Base-by-base conservation (phyloP, 2,113 vertebrate species). In the Merops nubicus region DNA sequence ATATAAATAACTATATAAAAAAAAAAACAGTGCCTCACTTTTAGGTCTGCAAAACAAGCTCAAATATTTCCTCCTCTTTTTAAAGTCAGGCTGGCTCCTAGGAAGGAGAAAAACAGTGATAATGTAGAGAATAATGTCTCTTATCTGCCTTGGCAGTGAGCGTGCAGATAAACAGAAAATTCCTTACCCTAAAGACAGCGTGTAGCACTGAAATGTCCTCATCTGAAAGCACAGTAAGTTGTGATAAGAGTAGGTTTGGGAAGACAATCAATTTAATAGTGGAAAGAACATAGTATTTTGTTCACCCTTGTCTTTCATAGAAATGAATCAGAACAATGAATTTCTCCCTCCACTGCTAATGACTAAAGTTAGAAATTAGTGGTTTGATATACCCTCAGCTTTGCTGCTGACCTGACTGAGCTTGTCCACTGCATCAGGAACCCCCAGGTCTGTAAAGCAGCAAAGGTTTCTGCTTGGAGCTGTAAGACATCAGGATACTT, bases 1-100 rank as follows among this genome's bases (percentile, higher is more conserved):
- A 7, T 78, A 85, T 75, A 85, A 85, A 45, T 88, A 87, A 73
- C 53, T 42, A 48, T 9, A n/a, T n/a, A 14, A 77, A 90, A 31
- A 64, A 31, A 63, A 16, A 3, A 3, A 6, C 59, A 59, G 42
- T 81, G 21, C 43, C 56, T 86, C 48, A 42, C 36, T 81, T 81
- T 92, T 38, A 81, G 36, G 59, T 45, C 73, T 86, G 43, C 60
- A 82, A 64, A 82, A 93, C 2, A 18, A 72, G 51, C 76, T 91
- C 62, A 84, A 85, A 84, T 95, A 93, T 91, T 95, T 94, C 82
- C 69, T 33, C 21, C n/a, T 89, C 45, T 89, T 82, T 95, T 69
- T 78, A 64, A 93, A 96, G 70, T 64, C 69, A 91, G 40, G 28
- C 53, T 82, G 73, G 69, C 48, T 91, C 47, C 80, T 72, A 85